Percentiles rank a stretch among this genome's conserved stretches.
Conservation (phyloP, 2,888 invertebrate species). For the Tuberolachnus salignus region DNA sequence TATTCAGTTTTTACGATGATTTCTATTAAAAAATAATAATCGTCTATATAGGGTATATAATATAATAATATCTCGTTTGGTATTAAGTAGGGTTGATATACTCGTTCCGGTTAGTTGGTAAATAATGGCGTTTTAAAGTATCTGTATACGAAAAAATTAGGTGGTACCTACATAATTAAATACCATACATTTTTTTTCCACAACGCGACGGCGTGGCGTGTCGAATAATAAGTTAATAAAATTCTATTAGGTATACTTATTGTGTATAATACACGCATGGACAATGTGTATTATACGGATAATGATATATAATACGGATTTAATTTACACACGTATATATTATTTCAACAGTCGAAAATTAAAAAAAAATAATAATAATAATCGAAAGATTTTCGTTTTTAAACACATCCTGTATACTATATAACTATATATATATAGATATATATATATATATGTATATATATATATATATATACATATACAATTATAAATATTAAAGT, state of each 20-base stretch:
- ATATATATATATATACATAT: no score
- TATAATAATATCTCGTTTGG: not conserved
- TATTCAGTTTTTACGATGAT: no score
- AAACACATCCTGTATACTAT: no score
- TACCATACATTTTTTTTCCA: conserved; percentile 13
- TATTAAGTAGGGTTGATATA: not conserved
- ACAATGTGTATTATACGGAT: not conserved
- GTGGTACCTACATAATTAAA: conserved; percentile 31
- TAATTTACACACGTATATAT: not conserved
- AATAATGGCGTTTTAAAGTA: conserved; percentile 15
- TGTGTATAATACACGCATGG: not conserved
- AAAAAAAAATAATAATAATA: not conserved
- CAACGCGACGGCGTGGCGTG: not conserved
- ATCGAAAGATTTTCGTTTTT: not conserved
- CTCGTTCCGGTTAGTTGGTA: conserved; percentile 26
- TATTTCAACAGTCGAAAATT: not conserved
- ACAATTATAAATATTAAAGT: no score
- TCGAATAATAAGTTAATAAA: conserved; percentile 3
- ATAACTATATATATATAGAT: no score
- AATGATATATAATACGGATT: not conserved
- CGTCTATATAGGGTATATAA: not conserved
- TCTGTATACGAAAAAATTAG: not conserved
- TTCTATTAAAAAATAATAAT: no score
- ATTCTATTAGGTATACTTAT: not conserved
- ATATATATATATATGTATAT: no score